Base-by-base conservation (phyloP, 2,888 invertebrate species). In the Cataglyphis altisquamis region DNA sequence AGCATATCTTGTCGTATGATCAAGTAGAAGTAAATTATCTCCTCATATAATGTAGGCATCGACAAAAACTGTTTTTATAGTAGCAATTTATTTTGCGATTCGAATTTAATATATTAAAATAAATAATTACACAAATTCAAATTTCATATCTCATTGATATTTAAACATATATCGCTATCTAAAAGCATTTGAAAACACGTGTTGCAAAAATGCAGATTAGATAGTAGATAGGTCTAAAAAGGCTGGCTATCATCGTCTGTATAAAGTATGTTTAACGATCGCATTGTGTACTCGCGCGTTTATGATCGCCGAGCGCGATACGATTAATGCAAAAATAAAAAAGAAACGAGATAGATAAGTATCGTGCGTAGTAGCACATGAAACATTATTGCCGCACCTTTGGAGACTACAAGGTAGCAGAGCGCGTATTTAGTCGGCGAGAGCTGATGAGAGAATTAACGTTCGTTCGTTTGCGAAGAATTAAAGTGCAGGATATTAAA, bases 231-330 rank as follows among this genome's bases (percentile, higher is more conserved):
- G 36, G 18, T 80, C 45, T 73, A 72, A 80, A 72, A 48, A 15
- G 32, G 62, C 73, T 80, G 32, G 62, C 73, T 80, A 60, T 60
- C 78, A 45, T 73, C 60, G 48, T 72, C 73, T 12, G 4, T 32
- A 39, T 36, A 70, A 80, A 80, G 45, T 72, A 62, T 62, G 45
- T 55, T 78, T 78, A 80, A 80, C 73, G 73, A 78, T 78, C 60
- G 45, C 21, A 18, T 36, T 57, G 32, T 25, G 72, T 32, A 45
- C 29, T 25, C 41, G 32, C 45, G 32, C n/a, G n/a, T 60, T 80
- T 72, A 80, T 36, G 78, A 80, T 80, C 60, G 25, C 9, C 36
- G 12, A 45, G 18, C n/a, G n/a, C 18, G 78, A 80, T 80, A 80
- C 15, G 45, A 72, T 72, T 78, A 41, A 78, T 45, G 78, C 36